These are phyloP conservation scores for Synodontis membranacea DNA, from an alignment of 2,113 vertebrate genomes.

Conservation along the genomic window DNA sequence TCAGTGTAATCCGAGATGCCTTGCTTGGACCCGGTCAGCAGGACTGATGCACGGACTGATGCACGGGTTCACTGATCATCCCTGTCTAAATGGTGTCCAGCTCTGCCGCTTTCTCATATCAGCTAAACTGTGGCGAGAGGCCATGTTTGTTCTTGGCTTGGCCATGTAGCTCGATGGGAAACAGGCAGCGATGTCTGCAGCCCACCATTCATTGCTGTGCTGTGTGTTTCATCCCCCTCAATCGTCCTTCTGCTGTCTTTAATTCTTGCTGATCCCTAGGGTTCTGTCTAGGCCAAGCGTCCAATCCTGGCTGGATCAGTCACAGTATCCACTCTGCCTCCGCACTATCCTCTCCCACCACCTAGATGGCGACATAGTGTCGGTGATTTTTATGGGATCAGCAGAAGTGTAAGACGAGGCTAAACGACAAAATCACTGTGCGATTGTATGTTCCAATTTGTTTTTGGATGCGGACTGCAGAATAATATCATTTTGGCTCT, in stretches of 20 bases:
- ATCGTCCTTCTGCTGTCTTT: constrained; percentile 46
- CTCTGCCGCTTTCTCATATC: background rate
- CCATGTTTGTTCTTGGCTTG: constrained; percentile 19
- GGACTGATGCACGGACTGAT: constrained; percentile 40
- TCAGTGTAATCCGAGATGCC: constrained; percentile 40
- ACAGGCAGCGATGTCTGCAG: background rate
- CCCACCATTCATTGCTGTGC: constrained; percentile 3
- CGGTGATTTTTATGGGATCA: constrained; percentile 54
- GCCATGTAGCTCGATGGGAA: constrained; percentile 12
- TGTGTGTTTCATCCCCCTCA: constrained; percentile 6
- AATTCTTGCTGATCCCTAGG: constrained; percentile 43
- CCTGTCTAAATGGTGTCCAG: background rate
- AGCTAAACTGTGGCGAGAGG: background rate
- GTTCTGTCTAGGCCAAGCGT: constrained; percentile 31
- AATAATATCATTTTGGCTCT: constrained; percentile 59
- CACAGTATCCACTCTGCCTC: background rate
- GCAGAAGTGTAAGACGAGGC: constrained; percentile 26
- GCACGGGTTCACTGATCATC: constrained; percentile 1
- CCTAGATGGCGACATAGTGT: constrained; percentile 74
- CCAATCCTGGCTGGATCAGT: constrained; percentile 46
- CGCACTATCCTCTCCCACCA: constrained; percentile 58
- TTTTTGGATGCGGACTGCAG: constrained; percentile 53
- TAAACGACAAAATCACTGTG: background rate
- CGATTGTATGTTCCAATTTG: constrained; percentile 47
- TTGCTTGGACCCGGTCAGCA: too few species aligned